Base-by-base conservation (phyloP, 2,797 vertebrate genomes). In the Hydrocynus forskahlii region DNA sequence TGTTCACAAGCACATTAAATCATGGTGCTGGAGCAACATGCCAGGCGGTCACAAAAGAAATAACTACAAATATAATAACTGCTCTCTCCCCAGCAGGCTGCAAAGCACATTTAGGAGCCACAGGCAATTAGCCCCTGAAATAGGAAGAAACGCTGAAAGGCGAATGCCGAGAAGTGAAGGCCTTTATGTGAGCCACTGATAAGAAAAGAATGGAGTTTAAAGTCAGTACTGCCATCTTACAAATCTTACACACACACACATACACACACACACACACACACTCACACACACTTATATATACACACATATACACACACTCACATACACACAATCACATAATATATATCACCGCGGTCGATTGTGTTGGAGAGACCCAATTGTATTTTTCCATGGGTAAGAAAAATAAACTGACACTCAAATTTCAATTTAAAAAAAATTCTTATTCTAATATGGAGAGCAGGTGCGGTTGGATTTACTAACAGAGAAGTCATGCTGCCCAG, bases 121-220 rank as follows among this genome's bases (percentile, higher is more conserved):
- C 80, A 88, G 86, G 90, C 86, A 91, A 93, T 93, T 91, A 92
- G 88, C 88, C 90, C 86, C 89, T 87, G 84, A 81, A 78, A 86
- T 86, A 74, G 88, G 87, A 81, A 86, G 81, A 83, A 83, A 89
- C 85, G 82, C 78, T 81, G 75, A 87, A 80, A 88, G 78, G 79
- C 81, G 80, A 87, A 79, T 77, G 23, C 43, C 48, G 79, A 78
- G 62, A 83, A 91, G 87, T 83, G 63, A 83, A 85, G 85, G 89
- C 76, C 90, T 93, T 93, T 94, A 89, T 95, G 92, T 84, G 76
- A 50, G 84, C 35, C 0, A 81, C 88, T 90, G 93, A 94, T 93
- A 94, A 94, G 92, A 52, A 57, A 66, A 71, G 73, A 76, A 85
- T 77, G 78, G 62, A 80, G 80, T 63, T 38, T 78, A 71, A 73